These are phyloP conservation scores for Onychostoma macrolepis DNA, from an alignment of 2,113 vertebrate species.

Conservation along the genomic window DNA sequence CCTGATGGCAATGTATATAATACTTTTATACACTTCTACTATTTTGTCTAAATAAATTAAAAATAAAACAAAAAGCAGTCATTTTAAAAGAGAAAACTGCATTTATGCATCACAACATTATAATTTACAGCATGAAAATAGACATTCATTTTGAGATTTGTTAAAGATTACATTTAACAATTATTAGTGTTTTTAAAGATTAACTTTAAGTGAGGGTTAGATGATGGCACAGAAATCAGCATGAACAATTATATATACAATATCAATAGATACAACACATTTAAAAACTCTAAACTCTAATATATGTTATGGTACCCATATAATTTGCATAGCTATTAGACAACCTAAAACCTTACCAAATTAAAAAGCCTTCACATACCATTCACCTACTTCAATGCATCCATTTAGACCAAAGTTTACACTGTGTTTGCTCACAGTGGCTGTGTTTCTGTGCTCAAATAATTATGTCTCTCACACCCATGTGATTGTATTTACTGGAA, in stretches of 20 bases:
- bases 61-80: neutral
- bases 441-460: neutral
- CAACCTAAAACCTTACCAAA: neutral
- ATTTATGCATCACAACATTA: neutral
- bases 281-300: neutral
- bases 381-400: neutral
- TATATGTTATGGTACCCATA: neutral
- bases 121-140: neutral
- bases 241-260: neutral
- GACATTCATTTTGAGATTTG: neutral
- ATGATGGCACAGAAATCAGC: neutral
- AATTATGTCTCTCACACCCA: neutral
- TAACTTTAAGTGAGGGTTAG: neutral
- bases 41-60: neutral
- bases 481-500: neutral
- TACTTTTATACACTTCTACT: neutral
- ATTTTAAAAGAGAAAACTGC: neutral
- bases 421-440: conserved; percentile 19
- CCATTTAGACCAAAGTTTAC: conserved; percentile 12
- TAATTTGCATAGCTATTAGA: neutral
- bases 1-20: neutral
- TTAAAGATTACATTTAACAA: neutral
- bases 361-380: neutral
- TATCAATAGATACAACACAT: neutral
- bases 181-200: neutral